Conservation (phyloP, 2,113 vertebrate genomes). For the Gopherus evgoodei region DNA sequence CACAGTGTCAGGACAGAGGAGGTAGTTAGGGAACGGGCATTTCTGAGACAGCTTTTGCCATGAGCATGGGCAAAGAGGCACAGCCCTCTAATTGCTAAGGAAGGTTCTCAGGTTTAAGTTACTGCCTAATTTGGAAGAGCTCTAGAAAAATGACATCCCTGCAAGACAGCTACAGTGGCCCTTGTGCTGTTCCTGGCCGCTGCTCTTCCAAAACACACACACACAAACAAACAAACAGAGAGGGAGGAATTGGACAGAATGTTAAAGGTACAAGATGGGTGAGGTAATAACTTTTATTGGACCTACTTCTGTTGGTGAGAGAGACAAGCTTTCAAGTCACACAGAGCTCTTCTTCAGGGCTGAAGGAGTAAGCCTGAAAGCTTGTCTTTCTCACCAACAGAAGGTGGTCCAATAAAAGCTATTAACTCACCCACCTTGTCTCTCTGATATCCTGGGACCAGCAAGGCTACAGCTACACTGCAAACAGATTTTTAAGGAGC, state of each 20-base stretch:
- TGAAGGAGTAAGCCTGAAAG: neutral
- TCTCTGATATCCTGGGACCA: neutral
- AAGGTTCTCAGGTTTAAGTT: neutral
- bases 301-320: neutral
- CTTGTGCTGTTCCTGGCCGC: neutral
- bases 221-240: neutral
- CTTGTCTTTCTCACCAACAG: neutral
- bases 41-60: neutral
- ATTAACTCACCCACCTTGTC: neutral
- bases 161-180: neutral
- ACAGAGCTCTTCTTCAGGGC: neutral
- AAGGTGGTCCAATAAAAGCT: neutral
- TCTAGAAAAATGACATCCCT: neutral
- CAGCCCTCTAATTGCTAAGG: neutral
- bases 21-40: neutral
- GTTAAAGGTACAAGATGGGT: neutral
- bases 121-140: neutral
- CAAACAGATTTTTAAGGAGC: neutral
- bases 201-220: neutral
- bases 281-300: neutral
- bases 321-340: neutral
- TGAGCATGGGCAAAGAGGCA: neutral
- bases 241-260: neutral
- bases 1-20: neutral
- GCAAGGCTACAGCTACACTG: neutral